Evolutionary conservation across 2,888 invertebrate species (phyloP).

Genomic region (Eupithecia inturbata): DNA sequence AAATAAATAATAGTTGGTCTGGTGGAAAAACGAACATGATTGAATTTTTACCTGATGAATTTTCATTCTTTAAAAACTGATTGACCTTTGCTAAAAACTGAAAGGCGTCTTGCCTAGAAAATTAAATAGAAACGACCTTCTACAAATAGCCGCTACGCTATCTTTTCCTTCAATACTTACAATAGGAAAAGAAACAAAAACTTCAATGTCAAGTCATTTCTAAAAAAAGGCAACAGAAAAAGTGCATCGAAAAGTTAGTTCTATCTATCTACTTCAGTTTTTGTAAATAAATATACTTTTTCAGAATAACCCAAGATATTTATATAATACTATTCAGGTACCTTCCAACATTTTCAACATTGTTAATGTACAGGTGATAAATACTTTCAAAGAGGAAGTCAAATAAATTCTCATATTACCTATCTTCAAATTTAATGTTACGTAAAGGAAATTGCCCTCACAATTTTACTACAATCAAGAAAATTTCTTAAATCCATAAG

Average conservation of each 20-base stretch:
- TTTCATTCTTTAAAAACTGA: neutral
- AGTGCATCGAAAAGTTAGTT: neutral
- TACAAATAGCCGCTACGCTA: neutral
- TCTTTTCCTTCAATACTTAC: neutral
- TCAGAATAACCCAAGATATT: neutral
- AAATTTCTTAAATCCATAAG: slow-evolving; percentile 22
- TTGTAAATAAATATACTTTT: neutral
- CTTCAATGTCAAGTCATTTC: neutral
- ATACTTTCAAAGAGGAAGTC: slow-evolving; percentile 14
- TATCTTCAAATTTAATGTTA: slow-evolving; percentile 9
- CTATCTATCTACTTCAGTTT: too few species aligned
- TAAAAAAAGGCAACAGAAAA: neutral
- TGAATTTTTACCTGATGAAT: neutral
- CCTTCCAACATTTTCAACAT: neutral
- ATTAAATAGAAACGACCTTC: neutral
- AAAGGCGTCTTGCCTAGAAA: neutral
- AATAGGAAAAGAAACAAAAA: neutral
- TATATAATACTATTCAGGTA: neutral
- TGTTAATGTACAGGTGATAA: neutral
- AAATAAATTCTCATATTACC: slow-evolving; percentile 3
- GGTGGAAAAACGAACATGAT: neutral
- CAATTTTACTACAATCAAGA: slow-evolving; percentile 14
- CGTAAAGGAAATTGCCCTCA: neutral
- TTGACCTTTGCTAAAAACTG: neutral
- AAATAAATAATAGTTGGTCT: neutral